Evolutionary conservation across 2,113 vertebrate species (phyloP).

Genomic region (Erythrocebus patas): DNA sequence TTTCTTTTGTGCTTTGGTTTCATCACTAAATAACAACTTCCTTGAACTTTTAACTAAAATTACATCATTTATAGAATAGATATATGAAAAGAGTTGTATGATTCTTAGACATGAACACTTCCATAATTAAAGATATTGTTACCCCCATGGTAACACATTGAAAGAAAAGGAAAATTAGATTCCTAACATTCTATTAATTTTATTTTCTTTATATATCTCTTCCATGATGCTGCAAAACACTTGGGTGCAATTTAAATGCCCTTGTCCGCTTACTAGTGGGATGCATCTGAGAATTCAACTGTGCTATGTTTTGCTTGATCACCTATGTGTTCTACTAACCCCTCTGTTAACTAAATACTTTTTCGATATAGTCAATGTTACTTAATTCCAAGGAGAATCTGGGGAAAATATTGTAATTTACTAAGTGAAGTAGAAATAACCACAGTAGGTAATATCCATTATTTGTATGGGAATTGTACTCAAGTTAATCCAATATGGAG

Average conservation of each 20-base stretch:
- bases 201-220: background rate
- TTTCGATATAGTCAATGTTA: background rate
- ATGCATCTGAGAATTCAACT: background rate
- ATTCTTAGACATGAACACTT: background rate
- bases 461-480: background rate
- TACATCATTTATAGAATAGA: background rate
- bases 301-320: background rate
- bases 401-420: background rate
- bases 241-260: background rate
- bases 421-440: background rate
- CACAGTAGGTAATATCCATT: background rate
- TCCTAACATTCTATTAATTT: background rate
- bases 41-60: slow-evolving; percentile 21
- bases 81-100: background rate
- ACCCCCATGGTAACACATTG: background rate
- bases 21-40: background rate
- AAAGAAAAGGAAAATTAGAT: background rate
- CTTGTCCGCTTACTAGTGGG: background rate
- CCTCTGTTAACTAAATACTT: slow-evolving; percentile 15
- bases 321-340: background rate
- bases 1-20: background rate
- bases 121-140: background rate
- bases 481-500: background rate
- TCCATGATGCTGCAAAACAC: background rate
- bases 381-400: background rate